Evolutionary conservation across 2,888 invertebrate species (phyloP).

Genomic region (Oxystoma pomonae): DNA sequence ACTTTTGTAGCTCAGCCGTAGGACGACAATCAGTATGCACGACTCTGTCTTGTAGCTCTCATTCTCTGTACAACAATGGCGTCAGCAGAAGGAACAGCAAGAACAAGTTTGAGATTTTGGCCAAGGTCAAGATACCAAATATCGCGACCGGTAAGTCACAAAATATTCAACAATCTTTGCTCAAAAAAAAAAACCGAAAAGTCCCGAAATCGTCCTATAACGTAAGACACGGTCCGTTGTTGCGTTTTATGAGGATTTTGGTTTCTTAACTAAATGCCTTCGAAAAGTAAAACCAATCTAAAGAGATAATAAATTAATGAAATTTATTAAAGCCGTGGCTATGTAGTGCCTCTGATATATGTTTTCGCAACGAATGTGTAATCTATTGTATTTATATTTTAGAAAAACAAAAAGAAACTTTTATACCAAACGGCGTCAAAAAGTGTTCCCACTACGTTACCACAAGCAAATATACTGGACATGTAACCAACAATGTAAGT

Average conservation of each 20-base stretch:
- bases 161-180: no score
- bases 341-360: no score
- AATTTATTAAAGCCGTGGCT: no score
- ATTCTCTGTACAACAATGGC: constrained; percentile 44
- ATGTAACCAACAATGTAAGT: constrained; percentile 14
- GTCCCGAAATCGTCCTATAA: no score
- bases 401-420: constrained; percentile 27
- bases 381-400: constrained; percentile 18
- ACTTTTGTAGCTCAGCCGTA: constrained; percentile 41
- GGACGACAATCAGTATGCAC: constrained; percentile 47
- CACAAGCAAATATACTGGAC: constrained; percentile 14
- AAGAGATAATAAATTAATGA: no score
- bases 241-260: no score
- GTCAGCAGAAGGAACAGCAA: constrained; percentile 37
- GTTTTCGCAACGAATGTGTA: no score
- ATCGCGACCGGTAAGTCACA: not conserved
- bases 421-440: constrained; percentile 6
- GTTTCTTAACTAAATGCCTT: no score
- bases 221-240: no score
- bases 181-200: no score
- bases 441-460: constrained; percentile 10
- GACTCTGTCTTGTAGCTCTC: constrained; percentile 47
- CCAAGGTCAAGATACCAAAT: not conserved
- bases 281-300: no score
- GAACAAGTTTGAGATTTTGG: constrained; percentile 34